phyloP scores from a whole-genome alignment of 2,797 vertebrate species.

The Neomorphus geoffroyi region DNA sequence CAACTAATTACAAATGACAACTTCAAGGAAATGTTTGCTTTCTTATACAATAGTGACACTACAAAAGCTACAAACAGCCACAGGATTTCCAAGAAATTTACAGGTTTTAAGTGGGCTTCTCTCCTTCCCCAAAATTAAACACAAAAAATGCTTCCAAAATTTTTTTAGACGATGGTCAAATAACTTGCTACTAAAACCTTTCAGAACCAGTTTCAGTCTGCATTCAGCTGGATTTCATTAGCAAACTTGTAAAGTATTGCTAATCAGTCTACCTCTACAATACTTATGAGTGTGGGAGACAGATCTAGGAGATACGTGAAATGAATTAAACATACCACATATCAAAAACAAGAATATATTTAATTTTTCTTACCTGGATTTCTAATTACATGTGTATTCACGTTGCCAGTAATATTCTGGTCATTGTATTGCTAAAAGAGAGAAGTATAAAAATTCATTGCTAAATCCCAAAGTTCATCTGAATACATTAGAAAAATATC shows the following conservation, averaged over 20 bases:
- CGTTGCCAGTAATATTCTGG: constrained; percentile 84
- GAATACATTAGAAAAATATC: neutral
- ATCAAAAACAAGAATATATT: neutral
- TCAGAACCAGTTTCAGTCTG: neutral
- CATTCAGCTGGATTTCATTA: neutral
- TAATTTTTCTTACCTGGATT: constrained; percentile 84
- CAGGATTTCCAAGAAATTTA: neutral
- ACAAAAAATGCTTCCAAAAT: neutral
- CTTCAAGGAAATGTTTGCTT: neutral
- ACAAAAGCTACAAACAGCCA: neutral
- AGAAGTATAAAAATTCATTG: neutral
- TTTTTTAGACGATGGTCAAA: neutral
- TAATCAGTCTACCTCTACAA: neutral
- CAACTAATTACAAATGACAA: neutral
- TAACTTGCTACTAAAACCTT: neutral
- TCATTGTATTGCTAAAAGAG: constrained; percentile 84
- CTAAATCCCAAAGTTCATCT: neutral
- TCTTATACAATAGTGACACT: neutral
- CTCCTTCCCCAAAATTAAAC: neutral
- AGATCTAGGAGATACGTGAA: neutral
- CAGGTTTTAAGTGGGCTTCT: neutral
- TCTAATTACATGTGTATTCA: constrained; percentile 85
- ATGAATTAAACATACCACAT: neutral
- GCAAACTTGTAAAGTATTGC: neutral
- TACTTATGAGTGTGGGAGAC: neutral